phyloP scores from a whole-genome alignment of 2,888 invertebrate genomes.

The Clistopyga incitator region DNA sequence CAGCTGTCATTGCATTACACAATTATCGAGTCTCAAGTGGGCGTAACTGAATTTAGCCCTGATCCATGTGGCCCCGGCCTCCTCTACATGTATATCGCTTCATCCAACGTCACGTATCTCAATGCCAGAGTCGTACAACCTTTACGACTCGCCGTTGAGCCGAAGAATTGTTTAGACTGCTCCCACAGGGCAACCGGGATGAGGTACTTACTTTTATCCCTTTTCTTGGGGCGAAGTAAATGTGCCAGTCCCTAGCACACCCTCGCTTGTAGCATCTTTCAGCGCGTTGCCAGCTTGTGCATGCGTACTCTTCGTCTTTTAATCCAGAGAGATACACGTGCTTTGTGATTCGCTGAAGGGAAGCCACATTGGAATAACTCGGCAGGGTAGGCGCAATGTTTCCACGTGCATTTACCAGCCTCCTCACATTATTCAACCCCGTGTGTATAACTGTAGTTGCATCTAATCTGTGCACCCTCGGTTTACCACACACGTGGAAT shows the following conservation, averaged over 20 bases:
- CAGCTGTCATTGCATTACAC: too few relatives aligned
- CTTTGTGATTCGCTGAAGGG: constrained; percentile 18
- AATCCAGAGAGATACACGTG: constrained; percentile 12
- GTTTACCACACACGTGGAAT: constrained; percentile 35
- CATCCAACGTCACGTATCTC: constrained; percentile 47
- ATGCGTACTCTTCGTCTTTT: neutral
- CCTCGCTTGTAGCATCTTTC: neutral
- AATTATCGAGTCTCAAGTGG: too few relatives aligned
- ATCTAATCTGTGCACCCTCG: constrained; percentile 35
- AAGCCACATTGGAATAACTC: constrained; percentile 16
- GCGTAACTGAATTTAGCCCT: too few relatives aligned
- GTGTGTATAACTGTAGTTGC: constrained; percentile 1
- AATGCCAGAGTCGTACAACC: constrained; percentile 38
- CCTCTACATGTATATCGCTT: neutral
- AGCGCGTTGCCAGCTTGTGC: neutral
- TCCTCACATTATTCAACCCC: constrained; percentile 8
- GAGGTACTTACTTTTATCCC: constrained; percentile 64
- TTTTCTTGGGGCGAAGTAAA: constrained; percentile 37
- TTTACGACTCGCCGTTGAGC: constrained; percentile 63
- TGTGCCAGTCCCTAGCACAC: constrained; percentile 12
- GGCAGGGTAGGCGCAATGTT: constrained; percentile 13
- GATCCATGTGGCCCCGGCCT: neutral
- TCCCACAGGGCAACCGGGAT: constrained; percentile 45
- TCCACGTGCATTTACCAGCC: constrained; percentile 18
- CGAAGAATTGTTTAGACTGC: constrained; percentile 60